These are phyloP conservation scores for Caenorhabditis sp. DNA, from an alignment of 2,888 invertebrate genomes.

Conservation along the genomic window DNA sequence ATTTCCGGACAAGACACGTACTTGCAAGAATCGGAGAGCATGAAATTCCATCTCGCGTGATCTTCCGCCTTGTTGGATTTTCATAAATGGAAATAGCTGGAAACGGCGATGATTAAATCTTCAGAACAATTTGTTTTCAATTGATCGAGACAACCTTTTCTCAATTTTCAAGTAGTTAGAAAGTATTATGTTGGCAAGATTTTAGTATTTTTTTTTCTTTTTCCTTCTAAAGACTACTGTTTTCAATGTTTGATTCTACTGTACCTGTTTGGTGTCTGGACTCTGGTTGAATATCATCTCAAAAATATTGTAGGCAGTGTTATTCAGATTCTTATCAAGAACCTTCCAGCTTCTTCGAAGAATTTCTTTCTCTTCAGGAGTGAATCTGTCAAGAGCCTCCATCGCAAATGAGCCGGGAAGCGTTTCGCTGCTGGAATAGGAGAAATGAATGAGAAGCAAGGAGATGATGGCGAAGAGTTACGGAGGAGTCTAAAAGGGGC, in stretches of 20 bases:
- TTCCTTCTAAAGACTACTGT: too few relatives aligned
- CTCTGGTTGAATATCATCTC: constrained; percentile 74
- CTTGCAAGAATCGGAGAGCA: constrained; percentile 71
- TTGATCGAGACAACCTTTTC: too few relatives aligned
- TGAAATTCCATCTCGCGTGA: constrained; percentile 70
- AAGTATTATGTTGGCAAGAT: too few relatives aligned
- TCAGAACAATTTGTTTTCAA: too few relatives aligned
- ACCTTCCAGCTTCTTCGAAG: constrained; percentile 61
- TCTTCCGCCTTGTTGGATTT: constrained; percentile 56
- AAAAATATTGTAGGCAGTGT: constrained; percentile 68
- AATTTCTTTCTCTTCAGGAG: constrained; percentile 59
- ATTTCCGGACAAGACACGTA: constrained; percentile 20
- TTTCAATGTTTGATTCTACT: neutral
- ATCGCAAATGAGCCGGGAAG: too few relatives aligned
- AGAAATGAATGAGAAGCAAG: too few relatives aligned
- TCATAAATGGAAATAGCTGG: constrained; percentile 72
- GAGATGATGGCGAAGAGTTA: too few relatives aligned
- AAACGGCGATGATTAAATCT: too few relatives aligned
- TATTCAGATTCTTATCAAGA: constrained; percentile 61
- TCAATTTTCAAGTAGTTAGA: too few relatives aligned
- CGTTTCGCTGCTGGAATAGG: too few relatives aligned
- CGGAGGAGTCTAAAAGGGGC: too few relatives aligned
- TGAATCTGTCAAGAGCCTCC: constrained; percentile 62
- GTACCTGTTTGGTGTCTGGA: constrained; percentile 71
- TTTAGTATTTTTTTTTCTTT: too few relatives aligned